Evolutionary conservation across 1,140 invertebrate genomes (phyloP).

Genomic region (Trissolcus basalis): DNA sequence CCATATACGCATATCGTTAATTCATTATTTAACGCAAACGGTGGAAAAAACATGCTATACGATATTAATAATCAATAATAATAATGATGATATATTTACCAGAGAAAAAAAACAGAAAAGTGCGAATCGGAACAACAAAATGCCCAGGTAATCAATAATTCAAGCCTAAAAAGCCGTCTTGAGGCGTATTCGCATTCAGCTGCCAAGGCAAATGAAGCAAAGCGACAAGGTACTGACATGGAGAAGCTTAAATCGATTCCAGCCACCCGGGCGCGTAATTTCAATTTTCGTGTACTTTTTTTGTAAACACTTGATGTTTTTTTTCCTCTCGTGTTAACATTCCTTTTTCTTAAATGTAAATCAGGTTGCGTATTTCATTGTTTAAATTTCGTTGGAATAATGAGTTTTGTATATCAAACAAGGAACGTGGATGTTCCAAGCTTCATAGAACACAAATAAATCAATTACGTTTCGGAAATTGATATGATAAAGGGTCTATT

Average conservation of each 20-base stretch:
- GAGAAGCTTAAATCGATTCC: slow-evolving; percentile 61
- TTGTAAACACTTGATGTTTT: neutral
- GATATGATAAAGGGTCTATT: slow-evolving; percentile 36
- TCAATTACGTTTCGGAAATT: slow-evolving; percentile 18
- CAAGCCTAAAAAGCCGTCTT: slow-evolving; percentile 59
- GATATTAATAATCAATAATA: neutral
- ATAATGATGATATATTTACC: neutral
- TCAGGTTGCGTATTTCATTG: no score
- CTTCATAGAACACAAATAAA: slow-evolving; percentile 7
- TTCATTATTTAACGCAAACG: no score
- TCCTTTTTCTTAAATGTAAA: neutral
- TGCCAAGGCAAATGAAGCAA: slow-evolving; percentile 53
- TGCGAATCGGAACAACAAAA: slow-evolving; percentile 19
- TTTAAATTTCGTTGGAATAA: no score
- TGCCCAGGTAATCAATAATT: slow-evolving; percentile 57
- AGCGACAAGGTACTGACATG: slow-evolving; percentile 59
- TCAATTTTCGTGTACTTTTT: slow-evolving; percentile 25
- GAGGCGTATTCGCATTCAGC: slow-evolving; percentile 58
- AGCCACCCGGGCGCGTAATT: slow-evolving; percentile 52
- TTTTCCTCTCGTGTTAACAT: no score
- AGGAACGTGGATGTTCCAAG: neutral
- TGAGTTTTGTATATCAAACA: no score
- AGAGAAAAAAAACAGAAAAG: slow-evolving; percentile 28
- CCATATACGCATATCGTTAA: no score
- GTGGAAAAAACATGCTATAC: neutral